These are phyloP conservation scores for Semicossyphus pulcher DNA, from an alignment of 2,113 vertebrate genomes.

Conservation along the genomic window DNA sequence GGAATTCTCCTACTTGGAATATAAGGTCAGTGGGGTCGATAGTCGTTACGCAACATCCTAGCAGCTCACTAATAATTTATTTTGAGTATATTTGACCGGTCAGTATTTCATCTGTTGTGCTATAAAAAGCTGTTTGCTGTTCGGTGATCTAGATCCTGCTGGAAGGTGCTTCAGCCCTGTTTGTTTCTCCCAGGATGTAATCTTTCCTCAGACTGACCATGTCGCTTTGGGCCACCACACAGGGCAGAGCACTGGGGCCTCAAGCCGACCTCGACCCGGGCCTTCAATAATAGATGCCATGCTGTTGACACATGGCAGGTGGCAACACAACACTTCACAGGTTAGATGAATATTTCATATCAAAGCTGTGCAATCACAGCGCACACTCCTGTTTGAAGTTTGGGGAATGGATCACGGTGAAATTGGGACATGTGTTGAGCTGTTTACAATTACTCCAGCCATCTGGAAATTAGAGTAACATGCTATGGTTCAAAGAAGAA, in stretches of 20 bases:
- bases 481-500: conserved; percentile 58
- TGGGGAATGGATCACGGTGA: conserved; percentile 68
- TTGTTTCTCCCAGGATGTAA: conserved; percentile 53
- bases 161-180: conserved; percentile 21
- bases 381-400: conserved; percentile 78
- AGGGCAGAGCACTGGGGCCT: conserved; percentile 56
- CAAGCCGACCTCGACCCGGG: conserved; percentile 69
- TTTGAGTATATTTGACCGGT: conserved; percentile 16
- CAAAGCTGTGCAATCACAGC: conserved; percentile 82
- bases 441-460: conserved; percentile 76
- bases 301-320: conserved; percentile 81
- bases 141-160: conserved; percentile 10
- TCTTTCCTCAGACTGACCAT: conserved; percentile 60
- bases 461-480: conserved; percentile 75
- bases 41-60: conserved; percentile 8
- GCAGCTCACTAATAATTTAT: conserved; percentile 21
- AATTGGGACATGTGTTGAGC: conserved; percentile 78
- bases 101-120: conserved; percentile 12
- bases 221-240: conserved; percentile 57
- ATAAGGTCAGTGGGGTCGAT: conserved; percentile 5
- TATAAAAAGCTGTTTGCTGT: conserved; percentile 6
- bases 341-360: conserved; percentile 84
- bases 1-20: conserved; percentile 42
- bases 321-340: conserved; percentile 83
- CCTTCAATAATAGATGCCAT: conserved; percentile 81